Evolutionary conservation across 1,140 invertebrate genomes (phyloP), one percentile per base, ranked within the genome.

Genomic region (Nebria ingens): DNA sequence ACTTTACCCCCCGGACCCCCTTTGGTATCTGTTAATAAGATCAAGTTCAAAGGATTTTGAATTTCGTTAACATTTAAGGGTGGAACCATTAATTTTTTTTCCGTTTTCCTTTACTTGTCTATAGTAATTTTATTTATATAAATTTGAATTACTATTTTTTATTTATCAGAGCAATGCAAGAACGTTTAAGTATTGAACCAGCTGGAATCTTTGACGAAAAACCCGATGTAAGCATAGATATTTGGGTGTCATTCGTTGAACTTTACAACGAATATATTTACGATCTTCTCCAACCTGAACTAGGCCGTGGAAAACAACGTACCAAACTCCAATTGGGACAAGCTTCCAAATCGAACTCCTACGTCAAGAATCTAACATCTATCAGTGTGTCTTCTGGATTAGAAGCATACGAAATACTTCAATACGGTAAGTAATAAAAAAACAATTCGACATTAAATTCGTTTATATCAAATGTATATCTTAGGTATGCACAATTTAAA

Each of bases 241-340:
- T 92, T 1, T 93, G 91, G 91, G 80, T 96, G 0, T 91, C 89
- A 0, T 96, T 93, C 71, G 85, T 85, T 1, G 93, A 97, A 72
- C 89, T 97, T 25, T 97, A 97, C 67, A 97, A 97, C 73, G 94
- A 97, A 69, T 78, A 81, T 2, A 82, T 96, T 0, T 92, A 86
- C 67, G 94, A 97, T 74, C 70, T 97, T 4, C 65, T 97, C 3
- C 79, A 76, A 51, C 59, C 65, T 22, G 40, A 68, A 29, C 59
- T 74, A 9, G 60, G 61, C 52, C 74, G 69, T 52, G 69, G 58
- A 60, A 71, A 74, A 61, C 65, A 66, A 68, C 65, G 72, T 62
- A 67, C 68, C 59, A 69, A 68, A 2, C 65, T 85, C 13, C 78
- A 78, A 58, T 62, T 89, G 9, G 76, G 68, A 50, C 75, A 78